Conservation (phyloP, 2,113 vertebrate species). For the Rhabdornis inornatus region DNA sequence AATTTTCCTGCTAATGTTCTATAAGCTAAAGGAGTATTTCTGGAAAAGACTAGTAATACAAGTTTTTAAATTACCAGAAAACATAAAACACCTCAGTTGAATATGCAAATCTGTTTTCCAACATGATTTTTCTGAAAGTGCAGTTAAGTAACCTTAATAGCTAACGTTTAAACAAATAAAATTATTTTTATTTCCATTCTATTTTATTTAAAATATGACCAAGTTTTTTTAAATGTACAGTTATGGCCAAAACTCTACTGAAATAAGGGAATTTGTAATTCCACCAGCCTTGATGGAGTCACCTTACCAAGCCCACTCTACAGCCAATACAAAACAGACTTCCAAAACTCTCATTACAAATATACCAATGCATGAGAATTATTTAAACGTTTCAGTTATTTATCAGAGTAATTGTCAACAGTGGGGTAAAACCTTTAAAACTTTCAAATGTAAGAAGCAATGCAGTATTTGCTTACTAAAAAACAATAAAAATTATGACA, state of each 20-base stretch:
- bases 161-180: background rate
- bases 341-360: background rate
- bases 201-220: background rate
- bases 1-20: background rate
- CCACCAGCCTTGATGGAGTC: background rate
- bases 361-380: background rate
- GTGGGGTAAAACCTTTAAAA: background rate
- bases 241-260: background rate
- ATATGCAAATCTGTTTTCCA: background rate
- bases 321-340: background rate
- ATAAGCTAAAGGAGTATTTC: background rate
- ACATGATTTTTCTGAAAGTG: background rate
- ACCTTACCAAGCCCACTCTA: background rate
- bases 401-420: background rate
- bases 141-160: background rate
- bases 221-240: background rate
- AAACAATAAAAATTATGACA: background rate
- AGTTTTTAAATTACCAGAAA: background rate
- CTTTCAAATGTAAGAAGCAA: background rate
- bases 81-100: background rate
- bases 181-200: background rate
- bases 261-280: background rate
- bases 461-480: background rate
- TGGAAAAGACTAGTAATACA: background rate
- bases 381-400: background rate